phyloP scores from a whole-genome alignment of 1,140 invertebrate genomes.

The Leptonema lineaticorne region DNA sequence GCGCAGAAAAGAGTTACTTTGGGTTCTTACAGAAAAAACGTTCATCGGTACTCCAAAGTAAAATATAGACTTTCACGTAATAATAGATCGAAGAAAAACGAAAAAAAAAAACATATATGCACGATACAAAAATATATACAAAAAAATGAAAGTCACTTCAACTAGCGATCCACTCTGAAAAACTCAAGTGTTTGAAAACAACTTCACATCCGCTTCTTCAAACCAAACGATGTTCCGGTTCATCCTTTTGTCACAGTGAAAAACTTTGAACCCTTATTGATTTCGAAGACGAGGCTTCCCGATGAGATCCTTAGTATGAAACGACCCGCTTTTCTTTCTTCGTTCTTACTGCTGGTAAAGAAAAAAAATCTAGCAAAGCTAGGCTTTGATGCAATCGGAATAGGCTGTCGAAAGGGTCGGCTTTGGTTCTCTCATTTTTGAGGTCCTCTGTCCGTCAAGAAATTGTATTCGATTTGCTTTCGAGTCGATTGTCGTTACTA shows the following conservation, averaged over 20 bases:
- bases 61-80: not conserved
- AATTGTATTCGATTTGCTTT: no score
- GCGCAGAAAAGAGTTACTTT: no score
- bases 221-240: slow-evolving; percentile 18
- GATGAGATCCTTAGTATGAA: not conserved
- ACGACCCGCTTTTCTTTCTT: not conserved
- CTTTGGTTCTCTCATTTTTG: not conserved
- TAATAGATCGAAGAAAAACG: not conserved
- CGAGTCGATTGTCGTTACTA: no score
- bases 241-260: slow-evolving; percentile 16
- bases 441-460: no score
- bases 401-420: slow-evolving; percentile 13
- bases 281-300: not conserved
- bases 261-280: slow-evolving; percentile 26
- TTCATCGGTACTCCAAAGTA: no score
- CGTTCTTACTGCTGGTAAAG: no score
- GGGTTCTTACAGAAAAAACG: no score
- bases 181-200: slow-evolving; percentile 19
- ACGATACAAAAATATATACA: no score
- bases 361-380: no score
- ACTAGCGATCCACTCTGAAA: not conserved
- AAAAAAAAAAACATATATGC: not conserved
- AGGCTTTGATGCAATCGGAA: slow-evolving; percentile 14
- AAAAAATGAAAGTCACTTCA: no score
- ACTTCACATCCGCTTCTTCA: slow-evolving; percentile 12